A percentile compares a stretch with the other conserved stretches of the same genome.
Conservation (phyloP, 2,888 invertebrate genomes). For the Himalopsyche kuldschensis region DNA sequence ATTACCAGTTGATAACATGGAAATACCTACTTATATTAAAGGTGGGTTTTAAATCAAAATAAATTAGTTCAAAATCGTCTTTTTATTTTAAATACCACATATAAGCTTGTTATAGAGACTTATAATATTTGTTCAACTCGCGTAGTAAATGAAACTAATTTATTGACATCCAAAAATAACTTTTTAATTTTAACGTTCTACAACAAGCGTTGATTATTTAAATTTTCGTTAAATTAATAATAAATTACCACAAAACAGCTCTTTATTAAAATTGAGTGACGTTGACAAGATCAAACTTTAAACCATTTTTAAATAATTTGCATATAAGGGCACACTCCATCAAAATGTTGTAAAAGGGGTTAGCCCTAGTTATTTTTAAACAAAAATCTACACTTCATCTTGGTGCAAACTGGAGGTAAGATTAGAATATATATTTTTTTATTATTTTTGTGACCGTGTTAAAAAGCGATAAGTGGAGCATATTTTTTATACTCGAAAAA, state of each 20-base stretch:
- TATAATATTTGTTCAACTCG: too few species aligned
- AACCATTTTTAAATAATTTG: constrained; percentile 31
- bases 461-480: too few species aligned
- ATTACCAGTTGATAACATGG: too few species aligned
- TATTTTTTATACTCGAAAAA: too few species aligned
- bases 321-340: constrained; percentile 35
- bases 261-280: constrained; percentile 34
- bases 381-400: not conserved
- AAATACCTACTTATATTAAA: too few species aligned
- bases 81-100: too few species aligned
- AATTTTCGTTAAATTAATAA: constrained; percentile 12
- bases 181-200: not conserved
- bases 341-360: constrained; percentile 12
- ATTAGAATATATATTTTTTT: not conserved
- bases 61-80: too few species aligned
- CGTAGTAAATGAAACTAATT: too few species aligned
- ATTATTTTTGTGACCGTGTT: too few species aligned
- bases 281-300: constrained; percentile 25
- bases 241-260: constrained; percentile 19
- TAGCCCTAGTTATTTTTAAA: not conserved
- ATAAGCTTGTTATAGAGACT: too few species aligned
- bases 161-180: not conserved
- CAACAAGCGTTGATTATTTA: not conserved
- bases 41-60: too few species aligned
- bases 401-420: not conserved